Evolutionary conservation across 2,113 vertebrate genomes (phyloP).

Genomic region (Lycocorax pyrrhopterus): DNA sequence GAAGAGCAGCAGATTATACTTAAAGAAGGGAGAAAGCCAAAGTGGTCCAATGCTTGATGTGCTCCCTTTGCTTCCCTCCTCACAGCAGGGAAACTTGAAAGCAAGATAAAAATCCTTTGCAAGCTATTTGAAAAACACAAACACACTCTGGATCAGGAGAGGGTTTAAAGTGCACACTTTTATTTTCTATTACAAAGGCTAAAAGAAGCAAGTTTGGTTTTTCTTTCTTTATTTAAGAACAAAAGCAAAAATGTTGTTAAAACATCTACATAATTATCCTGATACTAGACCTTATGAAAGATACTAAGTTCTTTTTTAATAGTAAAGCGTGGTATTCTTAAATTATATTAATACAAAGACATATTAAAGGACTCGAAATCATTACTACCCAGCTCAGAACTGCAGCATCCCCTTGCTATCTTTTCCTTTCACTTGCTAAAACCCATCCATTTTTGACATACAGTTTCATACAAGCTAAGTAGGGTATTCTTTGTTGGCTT

Average conservation of each 20-base stretch:
- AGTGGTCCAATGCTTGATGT: not conserved
- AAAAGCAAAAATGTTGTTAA: conserved; percentile 76
- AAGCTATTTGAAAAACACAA: not conserved
- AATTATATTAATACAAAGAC: conserved; percentile 78
- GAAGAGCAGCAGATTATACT: not conserved
- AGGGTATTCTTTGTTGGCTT: not conserved
- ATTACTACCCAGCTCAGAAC: conserved; percentile 71
- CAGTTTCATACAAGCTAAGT: conserved; percentile 31
- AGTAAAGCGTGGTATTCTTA: conserved; percentile 84
- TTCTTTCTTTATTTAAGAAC: conserved; percentile 73
- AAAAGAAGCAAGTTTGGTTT: conserved; percentile 71
- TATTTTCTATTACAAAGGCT: conserved; percentile 79
- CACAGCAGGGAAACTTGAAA: not conserved
- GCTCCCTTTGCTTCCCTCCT: not conserved
- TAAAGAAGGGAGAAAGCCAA: not conserved
- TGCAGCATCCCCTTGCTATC: conserved; percentile 57
- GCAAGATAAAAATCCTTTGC: not conserved
- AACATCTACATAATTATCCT: conserved; percentile 81
- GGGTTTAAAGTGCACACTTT: conserved; percentile 73
- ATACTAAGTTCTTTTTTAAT: conserved; percentile 75
- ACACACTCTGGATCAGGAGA: conserved; percentile 14
- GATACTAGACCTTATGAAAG: conserved; percentile 79
- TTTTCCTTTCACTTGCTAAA: not conserved
- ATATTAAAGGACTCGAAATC: conserved; percentile 72
- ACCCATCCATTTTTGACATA: conserved; percentile 20